Percentiles rank a stretch among this genome's conserved stretches.
Conservation (phyloP, 2,888 invertebrate genomes). For the Brachyopa scutellaris region DNA sequence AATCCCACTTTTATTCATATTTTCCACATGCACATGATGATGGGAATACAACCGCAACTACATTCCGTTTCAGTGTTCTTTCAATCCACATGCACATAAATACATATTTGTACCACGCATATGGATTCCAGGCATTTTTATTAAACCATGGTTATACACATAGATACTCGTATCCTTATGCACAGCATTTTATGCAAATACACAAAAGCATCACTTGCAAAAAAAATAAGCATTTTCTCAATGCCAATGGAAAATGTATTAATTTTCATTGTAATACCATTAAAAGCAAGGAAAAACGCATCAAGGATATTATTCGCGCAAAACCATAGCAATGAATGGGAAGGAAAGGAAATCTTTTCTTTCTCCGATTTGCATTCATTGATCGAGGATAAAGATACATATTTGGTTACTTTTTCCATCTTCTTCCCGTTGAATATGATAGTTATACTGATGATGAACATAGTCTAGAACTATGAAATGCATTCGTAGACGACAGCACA, state of each 20-base stretch:
- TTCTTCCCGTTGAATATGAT: constrained; percentile 15
- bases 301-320: constrained; percentile 45
- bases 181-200: constrained; percentile 25
- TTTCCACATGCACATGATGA: constrained; percentile 12
- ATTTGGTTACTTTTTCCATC: constrained; percentile 34
- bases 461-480: too few relatives aligned
- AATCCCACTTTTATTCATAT: neutral
- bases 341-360: constrained; percentile 3
- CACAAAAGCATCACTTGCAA: constrained; percentile 14
- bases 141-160: too few relatives aligned
- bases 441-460: constrained; percentile 28
- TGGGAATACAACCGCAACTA: constrained; percentile 25
- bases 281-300: constrained; percentile 32
- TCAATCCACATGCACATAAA: constrained; percentile 43
- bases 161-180: too few relatives aligned
- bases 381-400: constrained; percentile 39
- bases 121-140: constrained; percentile 59
- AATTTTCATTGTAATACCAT: constrained; percentile 55
- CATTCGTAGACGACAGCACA: too few relatives aligned
- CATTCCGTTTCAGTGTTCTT: constrained; percentile 45
- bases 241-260: constrained; percentile 35
- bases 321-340: too few relatives aligned
- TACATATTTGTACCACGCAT: constrained; percentile 56
- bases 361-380: constrained; percentile 43
- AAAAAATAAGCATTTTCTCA: constrained; percentile 52